A percentile compares a stretch with the other conserved stretches of the same genome.
Evolutionary conservation across 2,888 invertebrate genomes (phyloP).

Genomic region (Chrysodeixis includens): DNA sequence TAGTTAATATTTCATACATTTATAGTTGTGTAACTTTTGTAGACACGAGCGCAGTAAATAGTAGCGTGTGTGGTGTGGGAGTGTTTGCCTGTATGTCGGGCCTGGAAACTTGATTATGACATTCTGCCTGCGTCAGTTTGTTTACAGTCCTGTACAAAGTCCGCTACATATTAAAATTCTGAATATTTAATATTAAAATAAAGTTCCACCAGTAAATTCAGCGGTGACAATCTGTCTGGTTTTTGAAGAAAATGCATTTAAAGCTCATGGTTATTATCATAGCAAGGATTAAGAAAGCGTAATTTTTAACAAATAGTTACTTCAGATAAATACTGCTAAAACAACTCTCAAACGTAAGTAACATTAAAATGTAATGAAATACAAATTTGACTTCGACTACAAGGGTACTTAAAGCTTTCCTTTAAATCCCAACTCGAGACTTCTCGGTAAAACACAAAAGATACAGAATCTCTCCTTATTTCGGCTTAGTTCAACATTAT

Average conservation of each 20-base stretch:
- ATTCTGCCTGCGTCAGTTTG: neutral
- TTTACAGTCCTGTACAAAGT: conserved; percentile 1
- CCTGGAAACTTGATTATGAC: neutral
- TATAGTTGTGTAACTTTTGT: neutral
- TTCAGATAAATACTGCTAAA: neutral
- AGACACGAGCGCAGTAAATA: neutral
- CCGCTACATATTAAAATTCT: too few species aligned
- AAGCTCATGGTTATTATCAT: too few species aligned
- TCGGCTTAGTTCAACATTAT: conserved; percentile 17
- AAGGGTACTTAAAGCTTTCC: neutral
- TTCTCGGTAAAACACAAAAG: neutral
- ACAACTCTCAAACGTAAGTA: neutral
- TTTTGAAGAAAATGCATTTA: too few species aligned
- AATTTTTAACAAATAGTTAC: too few species aligned
- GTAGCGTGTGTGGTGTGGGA: too few species aligned
- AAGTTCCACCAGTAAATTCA: too few species aligned
- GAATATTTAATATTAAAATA: too few species aligned
- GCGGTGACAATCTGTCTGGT: too few species aligned
- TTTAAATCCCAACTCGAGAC: neutral
- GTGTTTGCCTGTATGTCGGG: neutral
- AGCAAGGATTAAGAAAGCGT: too few species aligned
- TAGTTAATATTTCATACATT: neutral
- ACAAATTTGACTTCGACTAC: neutral
- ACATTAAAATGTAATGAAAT: neutral
- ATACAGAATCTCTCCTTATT: conserved; percentile 8